phyloP scores from a whole-genome alignment of 2,888 invertebrate species.

The Epinotia demarniana region DNA sequence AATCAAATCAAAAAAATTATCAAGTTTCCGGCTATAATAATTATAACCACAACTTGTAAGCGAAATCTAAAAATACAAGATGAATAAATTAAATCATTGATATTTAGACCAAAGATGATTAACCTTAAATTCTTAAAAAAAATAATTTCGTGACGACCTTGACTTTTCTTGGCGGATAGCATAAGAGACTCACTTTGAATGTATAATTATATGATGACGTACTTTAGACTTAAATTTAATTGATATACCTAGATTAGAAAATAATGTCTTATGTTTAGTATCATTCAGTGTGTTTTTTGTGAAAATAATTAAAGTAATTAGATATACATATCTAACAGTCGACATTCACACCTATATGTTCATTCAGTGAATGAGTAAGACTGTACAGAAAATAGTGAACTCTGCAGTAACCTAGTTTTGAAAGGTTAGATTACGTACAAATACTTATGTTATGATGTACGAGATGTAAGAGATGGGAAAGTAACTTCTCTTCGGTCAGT shows the following conservation, averaged over 20 bases:
- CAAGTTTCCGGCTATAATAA: not conserved
- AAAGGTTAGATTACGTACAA: not conserved
- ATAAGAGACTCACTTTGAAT: not conserved
- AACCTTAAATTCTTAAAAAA: conserved; percentile 6
- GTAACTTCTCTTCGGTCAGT: too few relatives aligned
- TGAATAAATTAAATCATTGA: conserved; percentile 26
- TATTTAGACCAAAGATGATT: conserved; percentile 28
- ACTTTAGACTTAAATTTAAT: not conserved
- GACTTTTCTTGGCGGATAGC: not conserved
- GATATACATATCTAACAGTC: too few relatives aligned
- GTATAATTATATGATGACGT: not conserved
- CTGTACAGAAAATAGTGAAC: not conserved
- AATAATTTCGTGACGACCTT: not conserved
- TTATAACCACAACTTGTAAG: not conserved
- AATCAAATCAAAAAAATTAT: conserved; percentile 1
- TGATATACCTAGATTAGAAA: not conserved
- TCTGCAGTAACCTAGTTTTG: not conserved
- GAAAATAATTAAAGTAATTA: not conserved
- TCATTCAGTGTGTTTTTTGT: not conserved
- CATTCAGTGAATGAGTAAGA: not conserved
- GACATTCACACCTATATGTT: not conserved
- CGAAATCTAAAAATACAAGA: conserved; percentile 3
- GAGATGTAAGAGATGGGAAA: too few relatives aligned
- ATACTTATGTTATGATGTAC: too few relatives aligned
- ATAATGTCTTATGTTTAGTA: not conserved